These are phyloP conservation scores for Nephila pilipes DNA, from an alignment of 1,140 invertebrate genomes.

Conservation along the genomic window DNA sequence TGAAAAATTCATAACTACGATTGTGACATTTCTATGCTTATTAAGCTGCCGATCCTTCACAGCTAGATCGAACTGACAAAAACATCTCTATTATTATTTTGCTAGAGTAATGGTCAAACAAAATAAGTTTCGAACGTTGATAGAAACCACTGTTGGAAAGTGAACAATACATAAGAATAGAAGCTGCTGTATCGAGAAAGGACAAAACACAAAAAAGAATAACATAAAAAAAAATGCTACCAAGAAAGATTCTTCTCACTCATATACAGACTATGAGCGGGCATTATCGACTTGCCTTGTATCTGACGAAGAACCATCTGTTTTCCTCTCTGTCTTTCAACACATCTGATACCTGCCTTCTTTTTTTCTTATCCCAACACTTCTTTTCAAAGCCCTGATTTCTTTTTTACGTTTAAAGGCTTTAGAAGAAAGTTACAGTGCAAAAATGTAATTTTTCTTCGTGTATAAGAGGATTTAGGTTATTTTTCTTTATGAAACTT, in stretches of 20 bases:
- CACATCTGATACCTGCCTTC: neutral
- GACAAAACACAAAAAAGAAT: neutral
- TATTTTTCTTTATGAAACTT: neutral
- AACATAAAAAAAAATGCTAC: neutral
- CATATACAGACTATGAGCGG: neutral
- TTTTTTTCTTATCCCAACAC: neutral
- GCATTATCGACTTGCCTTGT: slow-evolving; percentile 60
- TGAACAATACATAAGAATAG: too few species aligned
- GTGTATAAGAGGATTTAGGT: neutral
- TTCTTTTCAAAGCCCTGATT: neutral
- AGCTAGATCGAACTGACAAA: too few species aligned
- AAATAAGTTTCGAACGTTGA: neutral
- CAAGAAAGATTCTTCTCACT: neutral
- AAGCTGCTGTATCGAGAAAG: neutral
- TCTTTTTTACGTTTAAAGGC: neutral
- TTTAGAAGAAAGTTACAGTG: neutral
- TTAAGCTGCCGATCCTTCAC: too few species aligned
- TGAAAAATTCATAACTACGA: too few species aligned
- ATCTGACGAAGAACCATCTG: slow-evolving; percentile 56
- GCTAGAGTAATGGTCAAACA: neutral
- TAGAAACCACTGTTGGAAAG: neutral
- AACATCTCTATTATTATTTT: neutral
- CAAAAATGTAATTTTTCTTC: neutral
- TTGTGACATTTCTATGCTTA: too few species aligned
- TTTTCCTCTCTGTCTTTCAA: slow-evolving; percentile 11